Conservation (phyloP, 2,888 invertebrate species). For the Idaea dimidiata region DNA sequence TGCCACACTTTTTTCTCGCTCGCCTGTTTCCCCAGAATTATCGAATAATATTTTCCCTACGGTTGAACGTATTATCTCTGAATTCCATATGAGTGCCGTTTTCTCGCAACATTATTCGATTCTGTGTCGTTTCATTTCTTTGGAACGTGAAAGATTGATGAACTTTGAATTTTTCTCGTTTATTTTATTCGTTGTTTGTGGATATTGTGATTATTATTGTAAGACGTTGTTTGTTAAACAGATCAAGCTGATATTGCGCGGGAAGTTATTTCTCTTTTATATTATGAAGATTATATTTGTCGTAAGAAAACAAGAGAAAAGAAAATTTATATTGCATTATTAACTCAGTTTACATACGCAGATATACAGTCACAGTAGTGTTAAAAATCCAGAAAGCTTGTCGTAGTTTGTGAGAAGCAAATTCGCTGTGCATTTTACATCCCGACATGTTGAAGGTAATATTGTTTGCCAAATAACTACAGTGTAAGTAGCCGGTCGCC, state of each 20-base stretch:
- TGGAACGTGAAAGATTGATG: slow-evolving; percentile 34
- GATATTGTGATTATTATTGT: background rate
- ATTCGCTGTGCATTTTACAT: slow-evolving; percentile 1
- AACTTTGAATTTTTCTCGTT: slow-evolving; percentile 26
- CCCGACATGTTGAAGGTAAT: slow-evolving; percentile 10
- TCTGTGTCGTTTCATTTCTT: slow-evolving; percentile 40
- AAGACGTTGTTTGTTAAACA: background rate
- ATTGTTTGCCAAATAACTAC: slow-evolving; percentile 29
- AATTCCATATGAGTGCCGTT: slow-evolving; percentile 52
- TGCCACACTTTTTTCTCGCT: slow-evolving; percentile 49
- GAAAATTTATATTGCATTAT: background rate
- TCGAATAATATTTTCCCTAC: slow-evolving; percentile 66
- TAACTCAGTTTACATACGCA: background rate
- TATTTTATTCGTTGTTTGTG: background rate
- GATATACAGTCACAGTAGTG: background rate
- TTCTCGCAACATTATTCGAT: slow-evolving; percentile 53
- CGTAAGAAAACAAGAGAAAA: background rate
- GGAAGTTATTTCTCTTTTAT: background rate
- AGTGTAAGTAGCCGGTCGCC: slow-evolving; percentile 20
- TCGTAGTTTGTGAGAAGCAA: background rate
- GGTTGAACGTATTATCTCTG: slow-evolving; percentile 60
- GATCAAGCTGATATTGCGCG: background rate
- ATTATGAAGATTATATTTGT: background rate
- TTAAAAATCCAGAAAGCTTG: background rate
- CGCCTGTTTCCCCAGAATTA: slow-evolving; percentile 58